Conservation (phyloP, 30 jellyfish, hydroid and myxozoan genomes). For the Mastigias papua region DNA sequence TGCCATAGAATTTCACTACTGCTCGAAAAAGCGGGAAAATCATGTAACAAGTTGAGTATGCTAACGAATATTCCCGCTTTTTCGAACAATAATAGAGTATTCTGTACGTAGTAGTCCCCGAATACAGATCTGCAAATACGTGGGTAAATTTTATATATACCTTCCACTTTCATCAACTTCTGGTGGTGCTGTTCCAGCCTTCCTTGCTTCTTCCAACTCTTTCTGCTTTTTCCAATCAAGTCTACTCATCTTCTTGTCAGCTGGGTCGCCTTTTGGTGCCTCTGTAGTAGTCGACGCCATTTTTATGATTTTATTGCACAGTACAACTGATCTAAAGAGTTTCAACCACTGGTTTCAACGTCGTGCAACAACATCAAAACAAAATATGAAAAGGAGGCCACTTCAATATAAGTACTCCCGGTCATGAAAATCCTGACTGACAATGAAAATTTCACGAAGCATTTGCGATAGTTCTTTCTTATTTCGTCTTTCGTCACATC, state of each 20-base stretch:
- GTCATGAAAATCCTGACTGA: not conserved
- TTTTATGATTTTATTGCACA: conserved; percentile 1
- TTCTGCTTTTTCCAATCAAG: conserved; percentile 95
- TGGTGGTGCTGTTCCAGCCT: conserved; percentile 99
- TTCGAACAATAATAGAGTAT: too few species aligned
- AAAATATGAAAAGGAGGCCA: conserved; percentile 18
- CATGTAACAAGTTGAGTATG: too few species aligned
- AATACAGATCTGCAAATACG: too few species aligned
- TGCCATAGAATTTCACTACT: too few species aligned
- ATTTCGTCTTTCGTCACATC: not conserved
- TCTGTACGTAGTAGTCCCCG: too few species aligned
- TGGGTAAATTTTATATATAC: conserved; percentile 26
- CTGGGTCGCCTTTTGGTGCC: conserved; percentile 72
- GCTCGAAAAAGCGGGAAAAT: too few species aligned
- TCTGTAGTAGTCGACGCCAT: conserved; percentile 79
- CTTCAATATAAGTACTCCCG: not conserved
- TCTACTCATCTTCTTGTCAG: conserved; percentile 73
- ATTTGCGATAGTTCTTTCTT: not conserved
- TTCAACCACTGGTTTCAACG: too few species aligned
- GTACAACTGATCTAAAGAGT: too few species aligned
- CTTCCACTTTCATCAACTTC: conserved; percentile 99
- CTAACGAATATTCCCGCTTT: too few species aligned
- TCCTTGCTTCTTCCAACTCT: conserved; percentile 97
- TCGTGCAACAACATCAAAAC: conserved; percentile 46
- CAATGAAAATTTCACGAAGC: not conserved